A percentile compares a stretch with the other conserved stretches of the same genome.
phyloP scores from a whole-genome alignment of 2,888 invertebrate genomes.

The Timema cristinae region DNA sequence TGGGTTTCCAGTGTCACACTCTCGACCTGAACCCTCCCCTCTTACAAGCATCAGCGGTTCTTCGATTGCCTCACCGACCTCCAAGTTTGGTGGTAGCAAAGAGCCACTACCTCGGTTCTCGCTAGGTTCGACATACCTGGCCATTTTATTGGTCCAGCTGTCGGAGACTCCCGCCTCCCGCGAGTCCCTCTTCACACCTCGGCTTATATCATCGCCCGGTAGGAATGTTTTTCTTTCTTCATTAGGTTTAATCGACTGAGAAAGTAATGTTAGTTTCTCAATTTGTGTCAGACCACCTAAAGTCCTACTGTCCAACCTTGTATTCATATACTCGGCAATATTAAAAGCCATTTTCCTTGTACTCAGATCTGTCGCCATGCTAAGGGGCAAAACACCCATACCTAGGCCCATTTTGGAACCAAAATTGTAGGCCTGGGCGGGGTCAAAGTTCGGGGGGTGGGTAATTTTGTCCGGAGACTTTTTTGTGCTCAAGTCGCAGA shows the following conservation, averaged over 20 bases:
- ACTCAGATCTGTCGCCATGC: conserved; percentile 26
- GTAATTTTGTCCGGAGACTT: conserved; percentile 12
- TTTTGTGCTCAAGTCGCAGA: conserved; percentile 15
- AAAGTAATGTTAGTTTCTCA: conserved; percentile 16
- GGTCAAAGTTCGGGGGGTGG: conserved; percentile 3
- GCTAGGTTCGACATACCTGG: conserved; percentile 3
- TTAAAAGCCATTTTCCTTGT: conserved; percentile 18
- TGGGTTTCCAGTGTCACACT: conserved; percentile 71
- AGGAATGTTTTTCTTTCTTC: conserved; percentile 12
- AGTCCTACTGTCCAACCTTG: conserved; percentile 11
- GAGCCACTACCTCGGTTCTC: conserved; percentile 13
- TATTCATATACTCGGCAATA: conserved; percentile 12
- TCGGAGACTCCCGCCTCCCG: conserved; percentile 9
- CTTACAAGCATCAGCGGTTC: conserved; percentile 66
- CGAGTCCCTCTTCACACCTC: conserved; percentile 19
- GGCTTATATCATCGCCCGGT: neutral
- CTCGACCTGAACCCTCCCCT: conserved; percentile 68
- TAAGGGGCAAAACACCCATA: conserved; percentile 5
- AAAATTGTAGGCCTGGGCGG: neutral
- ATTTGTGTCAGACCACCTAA: conserved; percentile 14
- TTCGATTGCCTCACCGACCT: conserved; percentile 65
- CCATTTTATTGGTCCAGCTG: conserved; percentile 8
- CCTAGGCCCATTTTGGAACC: neutral
- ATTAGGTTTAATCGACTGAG: conserved; percentile 9
- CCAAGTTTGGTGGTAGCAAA: neutral